These are phyloP conservation scores for Rana temporaria DNA, from an alignment of 2,113 vertebrate genomes.

Conservation along the genomic window DNA sequence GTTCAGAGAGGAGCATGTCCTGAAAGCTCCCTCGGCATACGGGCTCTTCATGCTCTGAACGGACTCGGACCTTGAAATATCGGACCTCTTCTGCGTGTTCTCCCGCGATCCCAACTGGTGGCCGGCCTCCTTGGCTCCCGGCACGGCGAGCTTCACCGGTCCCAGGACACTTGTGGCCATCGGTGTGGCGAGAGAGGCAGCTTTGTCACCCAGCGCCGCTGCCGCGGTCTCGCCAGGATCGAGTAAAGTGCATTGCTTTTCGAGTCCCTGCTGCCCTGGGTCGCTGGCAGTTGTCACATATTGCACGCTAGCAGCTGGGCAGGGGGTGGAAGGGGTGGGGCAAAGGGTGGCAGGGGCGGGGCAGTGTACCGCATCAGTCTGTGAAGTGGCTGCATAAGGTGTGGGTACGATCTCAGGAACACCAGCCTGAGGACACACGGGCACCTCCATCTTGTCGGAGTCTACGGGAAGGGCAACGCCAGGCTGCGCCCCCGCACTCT, in stretches of 20 bases:
- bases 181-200: conserved; percentile 64
- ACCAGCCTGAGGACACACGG: conserved; percentile 51
- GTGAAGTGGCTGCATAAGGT: not conserved
- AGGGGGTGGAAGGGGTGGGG: not conserved
- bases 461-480: conserved; percentile 30
- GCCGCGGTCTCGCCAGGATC: conserved; percentile 58
- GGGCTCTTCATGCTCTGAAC: conserved; percentile 55
- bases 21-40: not conserved
- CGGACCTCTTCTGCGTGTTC: conserved; percentile 62
- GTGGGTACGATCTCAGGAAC: conserved; percentile 54
- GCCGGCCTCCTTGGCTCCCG: conserved; percentile 65
- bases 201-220: conserved; percentile 55
- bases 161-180: conserved; percentile 78
- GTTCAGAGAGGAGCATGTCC: conserved; percentile 23
- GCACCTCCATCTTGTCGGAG: conserved; percentile 32
- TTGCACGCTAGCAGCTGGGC: conserved; percentile 32
- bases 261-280: conserved; percentile 38
- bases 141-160: conserved; percentile 73
- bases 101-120: conserved; percentile 68
- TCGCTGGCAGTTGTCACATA: not conserved
- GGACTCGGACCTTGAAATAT: conserved; percentile 52
- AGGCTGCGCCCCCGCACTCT: not conserved
- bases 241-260: conserved; percentile 68
- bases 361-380: rapidly evolving
- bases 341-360: not conserved